These are phyloP conservation scores for Denticeps clupeoides DNA, from an alignment of 2,797 vertebrate genomes.

Conservation along the genomic window DNA sequence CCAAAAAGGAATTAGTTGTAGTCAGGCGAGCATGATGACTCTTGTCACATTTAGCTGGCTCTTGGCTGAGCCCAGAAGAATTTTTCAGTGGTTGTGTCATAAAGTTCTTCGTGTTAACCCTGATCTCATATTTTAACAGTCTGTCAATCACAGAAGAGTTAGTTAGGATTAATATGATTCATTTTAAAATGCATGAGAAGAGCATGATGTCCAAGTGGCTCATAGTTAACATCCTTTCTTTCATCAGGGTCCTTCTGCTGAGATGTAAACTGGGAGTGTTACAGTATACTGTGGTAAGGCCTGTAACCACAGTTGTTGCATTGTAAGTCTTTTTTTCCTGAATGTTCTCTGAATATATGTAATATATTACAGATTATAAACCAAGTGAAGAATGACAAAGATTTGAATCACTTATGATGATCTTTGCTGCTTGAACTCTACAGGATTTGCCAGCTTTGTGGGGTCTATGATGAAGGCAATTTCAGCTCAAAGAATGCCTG, in stretches of 20 bases:
- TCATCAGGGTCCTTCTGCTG: constrained; percentile 79
- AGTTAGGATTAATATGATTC: too few relatives aligned
- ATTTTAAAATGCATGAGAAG: too few relatives aligned
- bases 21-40: too few relatives aligned
- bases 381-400: background rate
- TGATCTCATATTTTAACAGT: too few relatives aligned
- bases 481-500: constrained; percentile 90
- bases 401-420: background rate
- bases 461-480: constrained; percentile 90
- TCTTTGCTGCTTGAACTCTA: constrained; percentile 4
- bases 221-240: constrained; percentile 1
- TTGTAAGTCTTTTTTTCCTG: constrained; percentile 67
- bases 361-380: too few relatives aligned
- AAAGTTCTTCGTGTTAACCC: too few relatives aligned
- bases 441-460: constrained; percentile 84
- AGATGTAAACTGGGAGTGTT: constrained; percentile 92
- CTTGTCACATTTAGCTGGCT: too few relatives aligned
- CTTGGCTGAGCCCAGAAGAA: too few relatives aligned
- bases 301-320: constrained; percentile 88
- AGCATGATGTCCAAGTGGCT: background rate
- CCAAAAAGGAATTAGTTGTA: too few relatives aligned
- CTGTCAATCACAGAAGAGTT: too few relatives aligned
- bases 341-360: too few relatives aligned
- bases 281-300: constrained; percentile 93
- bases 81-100: too few relatives aligned